Evolutionary conservation across 2,113 vertebrate genomes (phyloP).

Genomic region (Lepus europaeus): DNA sequence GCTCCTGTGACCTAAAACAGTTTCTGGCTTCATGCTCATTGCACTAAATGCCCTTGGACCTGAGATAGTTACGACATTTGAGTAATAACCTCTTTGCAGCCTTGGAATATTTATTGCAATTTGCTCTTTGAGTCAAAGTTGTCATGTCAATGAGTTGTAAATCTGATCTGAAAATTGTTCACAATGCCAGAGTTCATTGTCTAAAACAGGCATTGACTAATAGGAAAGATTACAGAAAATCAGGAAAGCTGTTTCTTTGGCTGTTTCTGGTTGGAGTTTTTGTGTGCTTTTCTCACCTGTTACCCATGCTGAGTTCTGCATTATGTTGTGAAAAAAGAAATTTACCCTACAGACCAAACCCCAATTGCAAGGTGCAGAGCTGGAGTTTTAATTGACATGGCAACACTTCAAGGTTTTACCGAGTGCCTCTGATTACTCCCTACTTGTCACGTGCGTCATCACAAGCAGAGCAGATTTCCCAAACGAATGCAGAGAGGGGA

Average conservation of each 20-base stretch:
- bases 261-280: constrained; percentile 5
- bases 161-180: constrained; percentile 43
- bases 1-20: neutral
- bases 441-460: constrained; percentile 37
- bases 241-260: neutral
- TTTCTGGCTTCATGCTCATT: neutral
- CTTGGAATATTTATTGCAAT: constrained; percentile 11
- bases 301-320: constrained; percentile 26
- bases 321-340: constrained; percentile 42
- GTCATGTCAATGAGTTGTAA: constrained; percentile 47
- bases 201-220: constrained; percentile 28
- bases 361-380: constrained; percentile 47
- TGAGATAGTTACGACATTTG: neutral
- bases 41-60: neutral
- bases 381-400: constrained; percentile 61
- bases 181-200: constrained; percentile 7
- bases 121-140: constrained; percentile 55
- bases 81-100: constrained; percentile 16
- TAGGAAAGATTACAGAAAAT: constrained; percentile 50
- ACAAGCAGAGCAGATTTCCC: constrained; percentile 67
- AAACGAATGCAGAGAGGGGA: constrained; percentile 73
- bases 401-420: constrained; percentile 48
- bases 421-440: constrained; percentile 66
- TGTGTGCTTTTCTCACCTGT: constrained; percentile 30
- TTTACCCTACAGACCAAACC: constrained; percentile 55